A percentile compares a stretch with the other conserved stretches of the same genome.
Evolutionary conservation across 1,140 invertebrate species (phyloP).

Genomic region (Papilio machaon): DNA sequence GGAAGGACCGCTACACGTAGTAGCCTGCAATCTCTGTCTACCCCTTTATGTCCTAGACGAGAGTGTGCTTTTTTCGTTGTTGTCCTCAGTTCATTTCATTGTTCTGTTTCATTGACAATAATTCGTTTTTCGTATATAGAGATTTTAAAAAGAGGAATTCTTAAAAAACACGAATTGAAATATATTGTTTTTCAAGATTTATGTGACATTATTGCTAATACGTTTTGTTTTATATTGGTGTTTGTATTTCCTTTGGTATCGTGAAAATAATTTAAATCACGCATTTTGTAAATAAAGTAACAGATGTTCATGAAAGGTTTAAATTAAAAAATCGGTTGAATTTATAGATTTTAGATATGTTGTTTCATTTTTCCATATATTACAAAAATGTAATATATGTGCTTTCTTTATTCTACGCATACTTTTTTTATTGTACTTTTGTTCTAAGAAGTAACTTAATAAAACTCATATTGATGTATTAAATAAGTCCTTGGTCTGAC

Average conservation of each 20-base stretch:
- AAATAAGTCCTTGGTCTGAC: neutral
- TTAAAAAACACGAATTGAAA: slow-evolving; percentile 1
- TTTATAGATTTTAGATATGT: neutral
- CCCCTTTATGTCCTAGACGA: too few relatives aligned
- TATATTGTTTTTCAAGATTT: slow-evolving; percentile 23
- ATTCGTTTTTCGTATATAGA: slow-evolving; percentile 6
- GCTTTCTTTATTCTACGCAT: neutral
- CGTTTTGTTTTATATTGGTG: slow-evolving; percentile 22
- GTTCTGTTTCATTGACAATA: neutral
- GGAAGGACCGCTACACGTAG: too few relatives aligned
- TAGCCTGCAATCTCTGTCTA: too few relatives aligned
- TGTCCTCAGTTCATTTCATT: too few relatives aligned
- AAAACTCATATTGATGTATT: too few relatives aligned
- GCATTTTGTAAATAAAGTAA: slow-evolving; percentile 16
- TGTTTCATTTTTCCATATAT: neutral
- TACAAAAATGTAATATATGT: neutral
- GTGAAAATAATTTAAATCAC: slow-evolving; percentile 23
- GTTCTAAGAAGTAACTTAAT: too few relatives aligned
- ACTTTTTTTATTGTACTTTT: too few relatives aligned
- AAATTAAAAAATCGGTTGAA: slow-evolving; percentile 4
- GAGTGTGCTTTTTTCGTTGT: too few relatives aligned
- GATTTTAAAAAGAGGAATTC: neutral
- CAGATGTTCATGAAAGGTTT: slow-evolving; percentile 17
- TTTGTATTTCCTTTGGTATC: slow-evolving; percentile 21
- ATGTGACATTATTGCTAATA: slow-evolving; percentile 25